Evolutionary conservation across 2,113 vertebrate genomes (phyloP).

Genomic region (Galbula dea): DNA sequence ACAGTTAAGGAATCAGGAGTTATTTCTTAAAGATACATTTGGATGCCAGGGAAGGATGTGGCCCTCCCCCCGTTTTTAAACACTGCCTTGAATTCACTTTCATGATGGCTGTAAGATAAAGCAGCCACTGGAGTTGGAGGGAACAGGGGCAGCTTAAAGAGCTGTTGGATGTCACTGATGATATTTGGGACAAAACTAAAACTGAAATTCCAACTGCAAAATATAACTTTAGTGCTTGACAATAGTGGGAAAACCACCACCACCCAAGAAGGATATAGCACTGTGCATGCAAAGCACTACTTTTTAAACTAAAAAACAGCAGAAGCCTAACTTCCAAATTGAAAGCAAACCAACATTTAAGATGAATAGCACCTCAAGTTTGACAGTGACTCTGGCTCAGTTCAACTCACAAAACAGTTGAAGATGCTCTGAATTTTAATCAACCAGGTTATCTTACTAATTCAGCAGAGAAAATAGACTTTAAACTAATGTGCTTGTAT

Average conservation of each 20-base stretch:
- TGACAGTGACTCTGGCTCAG: neutral
- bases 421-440: neutral
- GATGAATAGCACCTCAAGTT: neutral
- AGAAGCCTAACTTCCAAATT: neutral
- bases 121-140: neutral
- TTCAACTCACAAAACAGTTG: neutral
- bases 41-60: neutral
- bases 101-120: neutral
- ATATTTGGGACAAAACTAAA: slow-evolving; percentile 27
- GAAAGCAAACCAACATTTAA: neutral
- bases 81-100: neutral
- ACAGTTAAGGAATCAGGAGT: neutral
- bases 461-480: neutral
- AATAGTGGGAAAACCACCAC: neutral
- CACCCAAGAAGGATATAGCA: neutral
- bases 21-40: neutral
- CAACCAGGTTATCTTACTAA: neutral
- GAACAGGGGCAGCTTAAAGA: slow-evolving; percentile 5
- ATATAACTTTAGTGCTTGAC: neutral
- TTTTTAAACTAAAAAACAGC: neutral
- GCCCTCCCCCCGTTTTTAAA: neutral
- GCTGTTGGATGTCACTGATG: neutral
- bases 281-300: neutral
- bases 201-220: slow-evolving; percentile 23
- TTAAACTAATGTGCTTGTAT: neutral